Percentiles rank a stretch among this genome's conserved stretches.
Evolutionary conservation across 2,797 vertebrate species (phyloP).

Genomic region (Melanotaenia trifasciata): DNA sequence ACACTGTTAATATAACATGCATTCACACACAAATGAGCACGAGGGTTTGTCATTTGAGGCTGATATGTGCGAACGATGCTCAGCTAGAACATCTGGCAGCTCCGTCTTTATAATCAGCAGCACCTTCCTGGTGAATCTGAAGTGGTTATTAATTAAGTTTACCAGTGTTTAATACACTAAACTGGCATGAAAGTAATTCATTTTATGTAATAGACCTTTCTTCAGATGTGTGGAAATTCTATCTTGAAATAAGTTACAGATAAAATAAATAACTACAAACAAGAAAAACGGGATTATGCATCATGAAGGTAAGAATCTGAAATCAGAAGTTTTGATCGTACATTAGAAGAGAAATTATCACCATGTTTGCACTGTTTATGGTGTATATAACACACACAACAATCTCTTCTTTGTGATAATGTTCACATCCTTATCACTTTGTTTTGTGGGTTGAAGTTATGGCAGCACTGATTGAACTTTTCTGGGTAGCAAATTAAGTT

Average conservation of each 20-base stretch:
- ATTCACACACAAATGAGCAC: conserved; percentile 24
- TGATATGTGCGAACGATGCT: conserved; percentile 4
- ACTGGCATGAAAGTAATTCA: neutral
- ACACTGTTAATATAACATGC: conserved; percentile 11
- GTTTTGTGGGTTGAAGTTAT: conserved; percentile 3
- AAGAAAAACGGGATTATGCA: too few species aligned
- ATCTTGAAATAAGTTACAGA: neutral
- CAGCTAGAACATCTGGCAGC: conserved; percentile 8
- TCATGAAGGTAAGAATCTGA: too few species aligned
- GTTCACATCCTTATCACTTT: neutral
- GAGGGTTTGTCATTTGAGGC: conserved; percentile 8
- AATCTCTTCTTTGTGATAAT: neutral
- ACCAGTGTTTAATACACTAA: neutral
- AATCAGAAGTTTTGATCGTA: neutral
- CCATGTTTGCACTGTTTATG: neutral
- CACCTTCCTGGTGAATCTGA: conserved; percentile 1
- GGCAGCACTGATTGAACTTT: neutral
- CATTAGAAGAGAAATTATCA: neutral
- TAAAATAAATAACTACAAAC: too few species aligned
- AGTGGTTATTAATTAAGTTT: conserved; percentile 12
- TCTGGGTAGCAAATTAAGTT: neutral
- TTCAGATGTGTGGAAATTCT: neutral
- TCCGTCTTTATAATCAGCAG: neutral
- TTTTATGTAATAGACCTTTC: neutral
- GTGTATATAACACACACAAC: neutral